Evolutionary conservation across 2,888 invertebrate genomes (phyloP).

Genomic region (Lordiphosa fenestrarum): DNA sequence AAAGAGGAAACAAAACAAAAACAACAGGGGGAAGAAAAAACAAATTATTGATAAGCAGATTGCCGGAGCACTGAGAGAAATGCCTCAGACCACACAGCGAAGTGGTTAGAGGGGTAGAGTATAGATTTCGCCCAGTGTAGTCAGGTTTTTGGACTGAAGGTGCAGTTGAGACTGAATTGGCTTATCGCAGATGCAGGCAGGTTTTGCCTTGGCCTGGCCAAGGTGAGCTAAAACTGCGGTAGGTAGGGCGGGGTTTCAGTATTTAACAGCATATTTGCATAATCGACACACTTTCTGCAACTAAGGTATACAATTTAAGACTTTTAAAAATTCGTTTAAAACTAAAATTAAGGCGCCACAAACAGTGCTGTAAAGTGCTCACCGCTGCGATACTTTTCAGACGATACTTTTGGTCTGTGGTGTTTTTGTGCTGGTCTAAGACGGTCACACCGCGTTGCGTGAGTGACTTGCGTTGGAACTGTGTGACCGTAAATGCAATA

Average conservation of each 20-base stretch:
- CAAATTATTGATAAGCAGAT: constrained; percentile 75
- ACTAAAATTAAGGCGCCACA: constrained; percentile 20
- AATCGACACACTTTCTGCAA: neutral
- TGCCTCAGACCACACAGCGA: constrained; percentile 18
- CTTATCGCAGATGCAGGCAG: constrained; percentile 78
- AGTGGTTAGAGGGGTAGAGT: constrained; percentile 14
- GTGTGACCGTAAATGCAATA: no score
- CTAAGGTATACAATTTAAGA: neutral
- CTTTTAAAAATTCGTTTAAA: neutral
- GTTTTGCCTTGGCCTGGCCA: constrained; percentile 43
- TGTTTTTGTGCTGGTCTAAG: no score
- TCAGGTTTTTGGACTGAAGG: constrained; percentile 69
- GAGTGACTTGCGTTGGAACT: no score
- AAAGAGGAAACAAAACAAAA: constrained; percentile 18
- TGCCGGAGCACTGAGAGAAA: constrained; percentile 61
- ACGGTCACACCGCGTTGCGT: no score
- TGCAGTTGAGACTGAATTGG: constrained; percentile 69
- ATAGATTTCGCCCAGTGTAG: constrained; percentile 52
- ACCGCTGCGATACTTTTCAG: constrained; percentile 1
- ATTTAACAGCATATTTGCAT: constrained; percentile 1
- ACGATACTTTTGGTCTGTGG: neutral
- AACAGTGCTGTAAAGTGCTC: constrained; percentile 31
- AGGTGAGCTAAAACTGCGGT: constrained; percentile 50
- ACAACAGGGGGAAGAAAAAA: constrained; percentile 40
- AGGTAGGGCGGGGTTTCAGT: constrained; percentile 35